Percentiles rank a stretch among this genome's conserved stretches.
phyloP scores from a whole-genome alignment of 2,888 invertebrate species.

The Apocheima hispidaria region DNA sequence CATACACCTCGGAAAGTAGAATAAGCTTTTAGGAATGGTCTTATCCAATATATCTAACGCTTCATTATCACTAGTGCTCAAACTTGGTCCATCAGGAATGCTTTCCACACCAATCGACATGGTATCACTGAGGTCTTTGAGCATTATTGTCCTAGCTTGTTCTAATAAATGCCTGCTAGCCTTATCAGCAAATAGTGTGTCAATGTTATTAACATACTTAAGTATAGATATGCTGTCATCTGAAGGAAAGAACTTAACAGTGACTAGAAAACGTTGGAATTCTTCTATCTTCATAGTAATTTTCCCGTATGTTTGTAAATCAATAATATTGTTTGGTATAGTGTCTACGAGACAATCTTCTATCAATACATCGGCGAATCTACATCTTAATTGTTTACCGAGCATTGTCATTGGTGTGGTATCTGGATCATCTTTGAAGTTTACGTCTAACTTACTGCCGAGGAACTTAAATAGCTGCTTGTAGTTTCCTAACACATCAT shows the following conservation, averaged over 20 bases:
- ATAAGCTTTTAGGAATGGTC: conserved; percentile 75
- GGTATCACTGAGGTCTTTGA: conserved; percentile 92
- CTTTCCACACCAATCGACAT: conserved; percentile 84
- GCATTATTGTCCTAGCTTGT: conserved; percentile 90
- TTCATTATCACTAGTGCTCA: conserved; percentile 53
- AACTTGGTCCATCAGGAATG: conserved; percentile 55
- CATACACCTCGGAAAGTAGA: conserved; percentile 84
- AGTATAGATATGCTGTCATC: conserved; percentile 85
- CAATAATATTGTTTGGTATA: conserved; percentile 91
- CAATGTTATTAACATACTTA: conserved; percentile 90
- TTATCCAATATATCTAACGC: conserved; percentile 72
- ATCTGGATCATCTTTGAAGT: conserved; percentile 44
- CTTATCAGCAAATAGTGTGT: conserved; percentile 91
- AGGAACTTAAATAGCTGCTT: conserved; percentile 86
- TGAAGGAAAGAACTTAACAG: conserved; percentile 86
- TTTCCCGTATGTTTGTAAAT: conserved; percentile 88
- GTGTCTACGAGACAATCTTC: conserved; percentile 91
- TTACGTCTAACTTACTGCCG: conserved; percentile 82
- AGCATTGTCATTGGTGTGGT: conserved; percentile 84
- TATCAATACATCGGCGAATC: conserved; percentile 88
- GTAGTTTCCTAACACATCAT: conserved; percentile 85
- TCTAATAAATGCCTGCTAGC: conserved; percentile 90
- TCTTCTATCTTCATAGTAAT: conserved; percentile 88
- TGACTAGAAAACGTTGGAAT: conserved; percentile 88
- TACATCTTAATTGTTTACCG: conserved; percentile 83